phyloP scores from a whole-genome alignment of 2,797 vertebrate species.

The Salarias fasciatus region DNA sequence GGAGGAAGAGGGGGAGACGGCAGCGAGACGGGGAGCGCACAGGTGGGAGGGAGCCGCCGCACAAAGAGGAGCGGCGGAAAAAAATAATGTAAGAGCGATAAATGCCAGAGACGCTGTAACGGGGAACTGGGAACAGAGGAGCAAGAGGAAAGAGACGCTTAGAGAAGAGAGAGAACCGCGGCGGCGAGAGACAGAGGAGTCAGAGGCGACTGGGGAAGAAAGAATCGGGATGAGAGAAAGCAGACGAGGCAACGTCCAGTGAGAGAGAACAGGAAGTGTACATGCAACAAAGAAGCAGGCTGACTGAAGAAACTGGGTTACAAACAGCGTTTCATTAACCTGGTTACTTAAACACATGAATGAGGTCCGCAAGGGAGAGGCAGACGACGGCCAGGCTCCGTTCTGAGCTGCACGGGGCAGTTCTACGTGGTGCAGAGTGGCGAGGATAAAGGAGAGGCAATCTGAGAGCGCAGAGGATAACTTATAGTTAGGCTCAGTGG shows the following conservation, averaged over 20 bases:
- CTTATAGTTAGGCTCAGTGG: no score
- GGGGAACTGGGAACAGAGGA: conserved; percentile 53
- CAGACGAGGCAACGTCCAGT: conserved; percentile 10
- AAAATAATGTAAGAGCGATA: conserved; percentile 71
- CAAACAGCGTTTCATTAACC: neutral
- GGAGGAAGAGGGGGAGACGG: conserved; percentile 20
- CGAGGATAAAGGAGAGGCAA: neutral
- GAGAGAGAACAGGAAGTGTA: neutral
- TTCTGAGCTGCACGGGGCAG: neutral
- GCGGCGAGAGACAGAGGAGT: conserved; percentile 8
- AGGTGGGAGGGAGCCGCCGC: conserved; percentile 67
- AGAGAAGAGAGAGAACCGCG: conserved; percentile 37
- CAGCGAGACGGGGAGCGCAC: conserved; percentile 28
- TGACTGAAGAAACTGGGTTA: conserved; percentile 25
- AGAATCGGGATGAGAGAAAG: conserved; percentile 19
- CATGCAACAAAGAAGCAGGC: conserved; percentile 10
- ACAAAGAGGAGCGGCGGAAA: conserved; percentile 69
- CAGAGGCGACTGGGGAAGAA: conserved; percentile 4
- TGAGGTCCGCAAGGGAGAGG: conserved; percentile 11
- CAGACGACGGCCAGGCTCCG: conserved; percentile 5
- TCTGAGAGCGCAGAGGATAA: no score
- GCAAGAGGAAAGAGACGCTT: conserved; percentile 28
- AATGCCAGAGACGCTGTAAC: conserved; percentile 68
- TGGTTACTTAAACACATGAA: conserved; percentile 1
- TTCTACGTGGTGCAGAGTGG: neutral